Percentiles rank a stretch among this genome's conserved stretches.
Conservation (phyloP, 1,140 invertebrate genomes). For the Lanistes nyassanus region DNA sequence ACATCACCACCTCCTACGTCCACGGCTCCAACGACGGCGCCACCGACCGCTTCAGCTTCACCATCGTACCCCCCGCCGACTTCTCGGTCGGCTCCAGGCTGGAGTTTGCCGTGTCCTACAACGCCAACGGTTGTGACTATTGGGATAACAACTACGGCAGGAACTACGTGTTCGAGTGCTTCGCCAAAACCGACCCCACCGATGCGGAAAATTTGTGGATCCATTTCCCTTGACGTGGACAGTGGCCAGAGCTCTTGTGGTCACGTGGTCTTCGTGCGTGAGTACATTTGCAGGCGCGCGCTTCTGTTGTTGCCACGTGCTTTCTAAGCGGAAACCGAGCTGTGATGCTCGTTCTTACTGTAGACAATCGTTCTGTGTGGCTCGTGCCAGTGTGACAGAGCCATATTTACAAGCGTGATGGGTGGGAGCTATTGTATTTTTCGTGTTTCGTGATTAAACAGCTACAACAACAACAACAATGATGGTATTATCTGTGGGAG, state of each 20-base stretch:
- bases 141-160: slow-evolving; percentile 90
- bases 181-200: slow-evolving; percentile 54
- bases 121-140: slow-evolving; percentile 79
- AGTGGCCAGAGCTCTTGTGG: neutral
- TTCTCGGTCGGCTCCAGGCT: slow-evolving; percentile 79
- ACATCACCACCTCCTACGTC: slow-evolving; percentile 82
- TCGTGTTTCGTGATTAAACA: too few relatives aligned
- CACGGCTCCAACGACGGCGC: slow-evolving; percentile 91
- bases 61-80: slow-evolving; percentile 71
- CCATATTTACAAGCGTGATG: neutral
- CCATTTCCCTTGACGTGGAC: slow-evolving; percentile 48
- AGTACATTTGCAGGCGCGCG: neutral
- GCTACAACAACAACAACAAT: too few relatives aligned
- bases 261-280: neutral
- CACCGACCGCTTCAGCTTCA: slow-evolving; percentile 85
- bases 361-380: too few relatives aligned
- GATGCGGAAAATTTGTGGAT: slow-evolving; percentile 52
- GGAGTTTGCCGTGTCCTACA: slow-evolving; percentile 85
- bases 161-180: slow-evolving; percentile 76
- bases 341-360: neutral
- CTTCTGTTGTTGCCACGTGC: too few relatives aligned
- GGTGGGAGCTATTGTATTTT: too few relatives aligned
- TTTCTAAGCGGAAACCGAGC: neutral
- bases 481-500: too few relatives aligned
- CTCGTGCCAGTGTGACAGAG: too few relatives aligned